Base-by-base conservation (phyloP, 2,113 vertebrate genomes). In the Rhadina sibilatrix region DNA sequence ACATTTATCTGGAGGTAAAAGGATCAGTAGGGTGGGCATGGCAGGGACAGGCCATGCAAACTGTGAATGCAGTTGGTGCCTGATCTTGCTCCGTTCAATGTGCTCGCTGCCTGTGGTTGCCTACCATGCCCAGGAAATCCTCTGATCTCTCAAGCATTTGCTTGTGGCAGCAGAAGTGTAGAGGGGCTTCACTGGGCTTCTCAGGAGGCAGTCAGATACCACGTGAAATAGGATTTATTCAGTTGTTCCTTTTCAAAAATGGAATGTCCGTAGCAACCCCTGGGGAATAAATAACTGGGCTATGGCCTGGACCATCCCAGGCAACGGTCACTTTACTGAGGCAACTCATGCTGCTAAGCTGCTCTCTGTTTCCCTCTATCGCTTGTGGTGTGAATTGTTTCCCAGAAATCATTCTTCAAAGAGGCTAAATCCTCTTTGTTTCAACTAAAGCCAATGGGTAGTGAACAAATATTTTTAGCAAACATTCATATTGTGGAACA, bases 61-160 rank as follows among this genome's bases (percentile, higher is more conserved):
- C 4, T 37, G 20, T 22, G 6, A 77, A 44, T 0, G 1, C 1
- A 19, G 31, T 31, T 2, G 1, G 53, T 4, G 5, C 13, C 28
- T 38, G 21, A 72, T 6, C 16, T 65, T 87, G 24, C 10, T 54
- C 19, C 52, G 9, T 35, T 66, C 35, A 42, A 15, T 6, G 11
- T 38, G 24, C 23, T 54, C 54, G 15, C 35, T 54, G 30, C 12
- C 5, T 23, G 4, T 69, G 40, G 7, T 60, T 84, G 42, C 35
- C 38, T 61, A 28, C 44, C 21, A 28, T 15, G 52, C 16, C 35
- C 24, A 30, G 28, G 27, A 50, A 72, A 38, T 25, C 44, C 28
- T 56, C 47, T 64, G 38, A 28, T 37, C 12, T 61, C 25, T 50
- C 60, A 57, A 27, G 13, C 1, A 0, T 8, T 4, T 2, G 8